Conservation (phyloP, 2,797 vertebrate genomes). For the Allobates femoralis region DNA sequence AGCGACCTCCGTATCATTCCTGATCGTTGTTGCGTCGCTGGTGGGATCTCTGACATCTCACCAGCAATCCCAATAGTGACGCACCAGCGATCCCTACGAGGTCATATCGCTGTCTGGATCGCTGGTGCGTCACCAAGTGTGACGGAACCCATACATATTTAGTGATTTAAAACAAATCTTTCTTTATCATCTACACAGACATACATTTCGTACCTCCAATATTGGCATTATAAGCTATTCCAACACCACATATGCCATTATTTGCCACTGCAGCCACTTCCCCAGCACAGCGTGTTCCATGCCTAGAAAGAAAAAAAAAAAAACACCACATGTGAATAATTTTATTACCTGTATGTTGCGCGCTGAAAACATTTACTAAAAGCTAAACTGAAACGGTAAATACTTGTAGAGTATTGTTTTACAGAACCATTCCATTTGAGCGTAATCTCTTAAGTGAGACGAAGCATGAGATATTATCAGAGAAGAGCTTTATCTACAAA, state of each 20-base stretch:
- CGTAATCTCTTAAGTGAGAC: background rate
- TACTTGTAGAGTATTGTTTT: background rate
- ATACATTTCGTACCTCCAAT: constrained; percentile 76
- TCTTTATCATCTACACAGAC: background rate
- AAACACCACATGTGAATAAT: no score
- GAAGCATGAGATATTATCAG: background rate
- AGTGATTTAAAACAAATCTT: background rate
- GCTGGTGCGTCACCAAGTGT: no score
- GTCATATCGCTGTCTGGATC: no score
- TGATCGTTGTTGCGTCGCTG: no score
- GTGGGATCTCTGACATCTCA: no score
- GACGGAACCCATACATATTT: no score
- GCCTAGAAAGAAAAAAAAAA: constrained; percentile 73
- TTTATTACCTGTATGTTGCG: background rate
- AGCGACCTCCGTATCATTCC: no score
- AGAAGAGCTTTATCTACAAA: background rate
- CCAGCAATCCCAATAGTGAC: no score
- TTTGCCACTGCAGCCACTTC: constrained; percentile 94
- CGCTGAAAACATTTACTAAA: background rate
- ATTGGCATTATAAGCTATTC: constrained; percentile 92
- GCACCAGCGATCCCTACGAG: no score
- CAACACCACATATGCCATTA: constrained; percentile 95
- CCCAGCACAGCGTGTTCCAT: constrained; percentile 93
- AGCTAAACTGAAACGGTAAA: background rate
- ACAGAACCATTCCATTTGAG: background rate